Evolutionary conservation across 2,888 invertebrate species (phyloP).

Genomic region (Lasiommata megera): DNA sequence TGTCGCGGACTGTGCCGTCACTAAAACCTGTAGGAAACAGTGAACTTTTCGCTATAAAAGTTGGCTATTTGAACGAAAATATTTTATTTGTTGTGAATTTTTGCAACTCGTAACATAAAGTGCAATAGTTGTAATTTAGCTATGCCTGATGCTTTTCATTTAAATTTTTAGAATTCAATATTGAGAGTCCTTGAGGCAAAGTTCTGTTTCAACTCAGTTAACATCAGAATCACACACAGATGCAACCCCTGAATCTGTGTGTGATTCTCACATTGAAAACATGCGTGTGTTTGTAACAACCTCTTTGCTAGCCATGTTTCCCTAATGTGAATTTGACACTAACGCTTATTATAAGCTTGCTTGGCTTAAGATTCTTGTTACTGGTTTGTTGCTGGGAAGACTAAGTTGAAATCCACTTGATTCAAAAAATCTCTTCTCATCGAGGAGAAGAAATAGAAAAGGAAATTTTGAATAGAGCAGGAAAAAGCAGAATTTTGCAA

Average conservation of each 20-base stretch:
- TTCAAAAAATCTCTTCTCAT: neutral
- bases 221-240: too few relatives aligned
- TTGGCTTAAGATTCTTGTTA: neutral
- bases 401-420: neutral
- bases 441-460: neutral
- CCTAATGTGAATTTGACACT: neutral
- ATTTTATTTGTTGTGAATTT: too few relatives aligned
- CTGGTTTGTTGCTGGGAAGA: neutral
- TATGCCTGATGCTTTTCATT: too few relatives aligned
- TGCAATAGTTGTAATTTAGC: too few relatives aligned
- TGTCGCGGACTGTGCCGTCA: too few relatives aligned
- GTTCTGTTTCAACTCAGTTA: too few relatives aligned
- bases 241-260: neutral
- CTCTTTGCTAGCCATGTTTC: neutral
- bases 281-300: neutral
- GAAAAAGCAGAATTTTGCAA: constrained; percentile 31
- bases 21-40: too few relatives aligned
- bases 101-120: too few relatives aligned
- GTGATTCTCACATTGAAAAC: neutral
- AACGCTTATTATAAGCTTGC: neutral
- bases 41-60: too few relatives aligned
- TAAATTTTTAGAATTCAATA: too few relatives aligned
- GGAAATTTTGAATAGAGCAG: constrained; percentile 1
- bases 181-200: too few relatives aligned
- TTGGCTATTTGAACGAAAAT: too few relatives aligned